Evolutionary conservation across 2,113 vertebrate species (phyloP), one percentile per base, ranked within the genome.

Genomic region (Pelvicachromis taeniatus): DNA sequence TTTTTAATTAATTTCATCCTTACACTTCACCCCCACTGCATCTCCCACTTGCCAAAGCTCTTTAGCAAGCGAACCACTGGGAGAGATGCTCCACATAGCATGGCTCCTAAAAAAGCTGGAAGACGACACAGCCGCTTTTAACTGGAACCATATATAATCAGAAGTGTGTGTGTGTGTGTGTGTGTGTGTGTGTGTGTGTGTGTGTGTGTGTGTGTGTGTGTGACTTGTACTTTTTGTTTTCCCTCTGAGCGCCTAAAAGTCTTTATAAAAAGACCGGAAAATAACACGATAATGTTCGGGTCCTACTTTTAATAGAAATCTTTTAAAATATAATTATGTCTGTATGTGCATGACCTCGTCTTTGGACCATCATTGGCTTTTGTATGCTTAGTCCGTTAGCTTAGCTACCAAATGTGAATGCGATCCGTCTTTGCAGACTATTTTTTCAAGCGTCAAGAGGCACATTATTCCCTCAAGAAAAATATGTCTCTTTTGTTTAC

Each of bases 1-100:
- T 94, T 91, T 95, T 94, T 93, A 90, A 95, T 95, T 94, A 85
- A 92, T 90, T 87, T 93, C 70, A 82, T 91, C 59, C 87, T 86
- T 86, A 84, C 80, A 85, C 82, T 78, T 87, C 83, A 88, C 82
- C 83, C 88, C 84, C 75, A 21, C 80, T 87, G 88, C 85, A 87
- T 89, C 82, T 83, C 79, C 87, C 89, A 88, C 85, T 89, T 88
- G 89, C 90, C 84, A 92, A 86, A 91, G 88, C 87, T 87, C 89
- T 91, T 94, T 92, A 92, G 83, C 75, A 70, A 81, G 92, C 85
- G 61, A 88, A 88, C 77, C 59, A 73, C 83, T 77, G 86, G 82
- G 88, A 93, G 63, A 84, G 63, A 85, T 81, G 73, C 61, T 77
- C 63, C 4, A 48, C 54, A 54, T 87, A 75, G 42, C 70, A 86